These are phyloP conservation scores for Crypturellus undulatus DNA, from an alignment of 2,113 vertebrate genomes.

Conservation along the genomic window DNA sequence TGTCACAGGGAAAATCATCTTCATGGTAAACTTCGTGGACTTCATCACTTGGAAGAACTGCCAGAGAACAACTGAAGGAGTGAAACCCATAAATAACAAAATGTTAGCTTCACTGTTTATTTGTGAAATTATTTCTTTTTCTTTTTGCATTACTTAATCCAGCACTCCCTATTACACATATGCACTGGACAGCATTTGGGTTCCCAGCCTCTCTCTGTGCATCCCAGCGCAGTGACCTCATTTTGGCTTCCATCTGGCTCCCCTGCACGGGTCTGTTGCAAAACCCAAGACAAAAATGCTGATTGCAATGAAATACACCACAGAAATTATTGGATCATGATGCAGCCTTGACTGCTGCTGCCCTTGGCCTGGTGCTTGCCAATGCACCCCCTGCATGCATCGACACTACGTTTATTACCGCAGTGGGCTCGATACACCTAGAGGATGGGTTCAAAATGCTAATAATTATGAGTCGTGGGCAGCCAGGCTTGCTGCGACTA, in stretches of 20 bases:
- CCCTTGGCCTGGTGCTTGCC: not conserved
- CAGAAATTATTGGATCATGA: not conserved
- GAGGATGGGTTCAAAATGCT: not conserved
- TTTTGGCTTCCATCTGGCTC: not conserved
- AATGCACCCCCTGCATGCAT: not conserved
- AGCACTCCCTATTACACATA: not conserved
- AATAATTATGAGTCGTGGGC: not conserved
- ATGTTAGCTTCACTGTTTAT: not conserved
- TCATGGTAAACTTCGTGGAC: not conserved
- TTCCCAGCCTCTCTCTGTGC: not conserved
- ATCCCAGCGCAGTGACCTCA: not conserved
- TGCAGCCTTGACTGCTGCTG: not conserved
- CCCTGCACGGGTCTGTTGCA: not conserved
- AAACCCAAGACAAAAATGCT: not conserved
- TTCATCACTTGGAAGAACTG: not conserved
- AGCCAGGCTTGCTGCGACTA: not conserved
- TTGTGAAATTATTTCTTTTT: not conserved
- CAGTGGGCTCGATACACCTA: not conserved
- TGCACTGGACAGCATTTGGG: not conserved
- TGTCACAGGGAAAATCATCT: constrained; percentile 12
- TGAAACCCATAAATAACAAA: constrained; percentile 17
- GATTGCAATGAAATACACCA: not conserved
- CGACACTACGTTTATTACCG: not conserved
- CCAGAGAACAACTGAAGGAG: not conserved
- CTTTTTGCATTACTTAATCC: not conserved